Percentiles rank a stretch among this genome's conserved stretches.
These are phyloP conservation scores for Hafferia zeledoni DNA, from an alignment of 2,797 vertebrate species.

Conservation along the genomic window DNA sequence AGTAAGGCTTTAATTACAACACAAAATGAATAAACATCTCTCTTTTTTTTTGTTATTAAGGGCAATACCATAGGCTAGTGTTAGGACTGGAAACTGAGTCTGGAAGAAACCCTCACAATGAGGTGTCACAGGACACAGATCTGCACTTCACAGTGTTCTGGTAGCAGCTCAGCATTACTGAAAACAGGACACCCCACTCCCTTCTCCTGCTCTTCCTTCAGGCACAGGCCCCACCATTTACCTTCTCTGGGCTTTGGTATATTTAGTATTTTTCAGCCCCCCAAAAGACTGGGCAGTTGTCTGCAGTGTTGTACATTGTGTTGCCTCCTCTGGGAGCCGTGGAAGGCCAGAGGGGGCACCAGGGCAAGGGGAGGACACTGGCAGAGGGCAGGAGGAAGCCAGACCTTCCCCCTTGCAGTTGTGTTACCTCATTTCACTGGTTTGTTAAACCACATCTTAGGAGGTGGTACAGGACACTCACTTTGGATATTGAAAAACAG, in stretches of 20 bases:
- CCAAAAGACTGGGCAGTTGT: background rate
- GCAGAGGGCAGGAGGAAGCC: background rate
- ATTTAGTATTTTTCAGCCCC: background rate
- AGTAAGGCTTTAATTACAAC: background rate
- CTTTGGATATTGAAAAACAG: background rate
- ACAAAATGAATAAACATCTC: background rate
- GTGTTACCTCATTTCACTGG: background rate
- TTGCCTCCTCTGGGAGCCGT: background rate
- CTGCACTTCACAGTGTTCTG: background rate
- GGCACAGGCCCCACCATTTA: background rate
- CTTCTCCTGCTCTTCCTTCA: background rate
- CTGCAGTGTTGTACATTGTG: background rate
- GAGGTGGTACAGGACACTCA: background rate
- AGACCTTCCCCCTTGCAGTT: background rate
- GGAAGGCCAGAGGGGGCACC: background rate
- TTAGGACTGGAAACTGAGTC: background rate
- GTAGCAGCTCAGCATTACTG: background rate
- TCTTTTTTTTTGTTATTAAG: background rate
- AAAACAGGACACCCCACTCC: background rate
- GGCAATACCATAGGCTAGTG: background rate
- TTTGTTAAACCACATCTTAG: constrained; percentile 1
- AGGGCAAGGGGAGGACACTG: background rate
- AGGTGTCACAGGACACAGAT: background rate
- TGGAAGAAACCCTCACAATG: background rate
- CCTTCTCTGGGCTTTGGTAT: background rate